Base-by-base conservation (phyloP, 2,888 invertebrate species). In the Hipparchia sbordonii region DNA sequence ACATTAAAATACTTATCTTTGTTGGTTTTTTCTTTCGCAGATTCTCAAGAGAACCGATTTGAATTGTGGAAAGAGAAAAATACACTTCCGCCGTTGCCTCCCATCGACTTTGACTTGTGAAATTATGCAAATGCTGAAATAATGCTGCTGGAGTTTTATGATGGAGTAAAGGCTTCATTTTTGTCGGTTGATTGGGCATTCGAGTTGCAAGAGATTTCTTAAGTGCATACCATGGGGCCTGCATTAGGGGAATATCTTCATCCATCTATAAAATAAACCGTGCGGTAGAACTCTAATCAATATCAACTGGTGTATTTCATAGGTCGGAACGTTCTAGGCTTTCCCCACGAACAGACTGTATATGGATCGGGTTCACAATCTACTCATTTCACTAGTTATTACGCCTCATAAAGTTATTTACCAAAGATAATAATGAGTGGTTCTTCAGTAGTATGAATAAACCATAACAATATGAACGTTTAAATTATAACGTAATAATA, bases 31-130 rank as follows among this genome's bases (percentile, higher is more conserved):
- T 74, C 69, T 71, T 59, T 76, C 74, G 8, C 81, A 89, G 89
- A 87, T 75, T 87, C 88, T 12, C 88, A 87, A 81, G 88, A 88
- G 74, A 86, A 83, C 8, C 85, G 82, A 76, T 84, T 87, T 73
- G 84, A 82, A 52, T 70, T 83, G 39, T 85, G 84, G 84, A 87
- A 84, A 61, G 83, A 82, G 70, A 82, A 78, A 73, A 85, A 82
- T 54, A 78, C 73, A 6, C 85, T 86, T 1, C 89, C 89, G 1
- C 85, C 87, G 0, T 72, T 87, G 54, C 89, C 89, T 3, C 89
- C 89, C 5, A 83, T 88, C 5, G 89, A 89, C 77, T 89, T 89
- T 67, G 86, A 87, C 65, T 78, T 69, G 13, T 70, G 69, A 65
- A 71, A 65, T 51, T 71, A 71, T 66, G 68, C n/a, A 66, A 70